Evolutionary conservation across 1,140 invertebrate genomes (phyloP), one percentile per base, ranked within the genome.

Genomic region (Habropoda laboriosa): DNA sequence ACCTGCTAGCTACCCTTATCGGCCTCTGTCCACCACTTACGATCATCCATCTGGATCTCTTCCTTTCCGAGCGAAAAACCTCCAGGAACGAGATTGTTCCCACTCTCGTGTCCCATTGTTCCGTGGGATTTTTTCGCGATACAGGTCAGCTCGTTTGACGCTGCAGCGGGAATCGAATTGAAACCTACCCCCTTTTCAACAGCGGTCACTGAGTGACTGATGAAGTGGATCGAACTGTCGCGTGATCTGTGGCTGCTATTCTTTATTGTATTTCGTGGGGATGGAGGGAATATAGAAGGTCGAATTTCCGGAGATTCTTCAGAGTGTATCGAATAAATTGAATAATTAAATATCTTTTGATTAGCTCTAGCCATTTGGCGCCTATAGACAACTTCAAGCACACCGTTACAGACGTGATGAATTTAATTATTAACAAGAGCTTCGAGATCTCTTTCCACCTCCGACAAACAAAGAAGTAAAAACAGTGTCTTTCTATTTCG

Each of bases 21-120:
- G 90, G 87, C 81, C 88, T 86, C 86, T 89, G 91, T 92, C 91
- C 90, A 90, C 90, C 89, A 89, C 89, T 91, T 88, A 88, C 87
- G 79, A 89, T 88, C 91, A 93, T 93, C 90, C 90, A 92, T 93
- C 91, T 92, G 87, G 91, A 92, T 92, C 91, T 89, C 81, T 60
- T 79, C 61, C 72, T 68, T 47, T 57, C 70, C 80, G 61, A 40
- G 63, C 68, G 49, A 47, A 75, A 83, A 86, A 77, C 70, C 42
- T 57, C 45, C 64, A 55, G 73, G 27, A 21, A 27, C 66, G 70
- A 67, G 81, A 87, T 86, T 83, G 74, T 80, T 72, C 55, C 21
- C n/a, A n/a, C n/a, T n/a, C n/a, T 10, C 21, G 21, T 42, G 38
- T 51, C 40, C 58, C 75, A 87, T 85, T 86, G 83, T 86, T 51